These are phyloP conservation scores for Vesta saturnalis DNA, from an alignment of 2,888 invertebrate genomes.

Conservation along the genomic window DNA sequence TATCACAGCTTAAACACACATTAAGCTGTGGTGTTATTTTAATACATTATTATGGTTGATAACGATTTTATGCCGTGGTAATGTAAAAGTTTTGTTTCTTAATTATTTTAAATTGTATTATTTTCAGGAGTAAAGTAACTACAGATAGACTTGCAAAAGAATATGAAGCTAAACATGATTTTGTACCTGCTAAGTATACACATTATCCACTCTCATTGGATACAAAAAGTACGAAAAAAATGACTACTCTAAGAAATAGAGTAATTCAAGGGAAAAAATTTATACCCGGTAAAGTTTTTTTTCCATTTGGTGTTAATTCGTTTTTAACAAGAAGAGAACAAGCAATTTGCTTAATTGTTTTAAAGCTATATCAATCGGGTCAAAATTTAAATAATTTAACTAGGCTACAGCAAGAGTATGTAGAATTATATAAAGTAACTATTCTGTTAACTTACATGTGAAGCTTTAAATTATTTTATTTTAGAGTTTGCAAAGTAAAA, in stretches of 20 bases:
- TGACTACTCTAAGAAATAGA: not conserved
- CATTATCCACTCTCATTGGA: not conserved
- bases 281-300: constrained; percentile 48
- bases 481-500: constrained; percentile 43
- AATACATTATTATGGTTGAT: not conserved
- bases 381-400: constrained; percentile 33
- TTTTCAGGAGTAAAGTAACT: not conserved
- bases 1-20: no score
- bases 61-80: not conserved
- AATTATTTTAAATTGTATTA: not conserved
- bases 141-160: not conserved
- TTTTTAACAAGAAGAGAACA: constrained; percentile 40
- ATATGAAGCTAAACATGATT: not conserved
- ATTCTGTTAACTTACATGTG: constrained; percentile 1
- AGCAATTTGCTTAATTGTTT: constrained; percentile 42
- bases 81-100: no score
- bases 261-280: constrained; percentile 56
- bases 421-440: constrained; percentile 44
- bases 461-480: constrained; percentile 18
- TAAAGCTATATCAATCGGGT: constrained; percentile 45
- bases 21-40: no score
- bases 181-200: not conserved
- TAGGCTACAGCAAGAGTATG: constrained; percentile 30
- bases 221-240: not conserved
- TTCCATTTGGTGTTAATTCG: constrained; percentile 20